phyloP scores from a whole-genome alignment of 1,140 invertebrate species.

The Ditylenchus dipsaci region DNA sequence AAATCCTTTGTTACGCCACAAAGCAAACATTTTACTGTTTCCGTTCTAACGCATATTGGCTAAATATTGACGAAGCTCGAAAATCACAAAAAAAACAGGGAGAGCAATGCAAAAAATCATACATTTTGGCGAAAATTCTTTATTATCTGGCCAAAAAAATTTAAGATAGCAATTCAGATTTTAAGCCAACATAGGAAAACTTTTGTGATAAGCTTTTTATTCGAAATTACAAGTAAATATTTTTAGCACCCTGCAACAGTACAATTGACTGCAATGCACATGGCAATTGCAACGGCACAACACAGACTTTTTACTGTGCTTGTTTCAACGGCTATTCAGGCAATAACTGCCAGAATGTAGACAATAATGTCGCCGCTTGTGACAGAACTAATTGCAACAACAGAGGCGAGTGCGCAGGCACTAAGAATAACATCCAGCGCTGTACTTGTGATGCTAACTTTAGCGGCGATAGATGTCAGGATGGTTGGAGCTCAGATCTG shows the following conservation, averaged over 20 bases:
- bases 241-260: neutral
- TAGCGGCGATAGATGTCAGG: neutral
- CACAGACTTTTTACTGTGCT: neutral
- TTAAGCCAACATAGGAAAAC: too few species aligned
- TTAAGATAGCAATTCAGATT: too few species aligned
- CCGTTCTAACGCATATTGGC: too few species aligned
- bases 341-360: neutral
- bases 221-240: too few species aligned
- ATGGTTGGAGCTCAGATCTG: neutral
- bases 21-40: too few species aligned
- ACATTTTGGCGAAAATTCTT: too few species aligned
- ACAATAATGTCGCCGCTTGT: neutral
- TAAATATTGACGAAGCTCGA: too few species aligned
- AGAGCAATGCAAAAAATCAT: too few species aligned
- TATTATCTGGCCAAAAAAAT: too few species aligned
- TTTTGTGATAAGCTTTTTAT: too few species aligned
- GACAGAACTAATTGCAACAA: neutral
- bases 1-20: too few species aligned
- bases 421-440: neutral
- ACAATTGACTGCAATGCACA: neutral
- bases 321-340: neutral
- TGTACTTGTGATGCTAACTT: neutral
- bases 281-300: neutral
- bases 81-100: too few species aligned
- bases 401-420: neutral